A percentile compares a stretch with the other conserved stretches of the same genome.
Conservation (phyloP, 2,888 invertebrate species). For the Ctenicera cuprea region DNA sequence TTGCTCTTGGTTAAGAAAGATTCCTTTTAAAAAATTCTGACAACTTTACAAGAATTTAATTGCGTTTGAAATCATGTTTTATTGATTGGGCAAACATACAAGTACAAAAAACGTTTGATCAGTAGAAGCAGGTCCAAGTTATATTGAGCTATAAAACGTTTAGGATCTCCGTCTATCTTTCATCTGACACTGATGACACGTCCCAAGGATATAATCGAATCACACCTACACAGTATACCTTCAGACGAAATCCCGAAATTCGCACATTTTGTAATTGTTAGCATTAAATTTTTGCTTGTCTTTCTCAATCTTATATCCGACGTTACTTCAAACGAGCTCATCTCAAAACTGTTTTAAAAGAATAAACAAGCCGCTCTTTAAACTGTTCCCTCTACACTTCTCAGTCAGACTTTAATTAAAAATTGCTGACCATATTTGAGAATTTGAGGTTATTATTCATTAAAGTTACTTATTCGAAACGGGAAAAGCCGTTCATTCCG, state of each 20-base stretch:
- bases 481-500: neutral
- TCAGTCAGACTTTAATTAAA: constrained; percentile 20
- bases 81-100: neutral
- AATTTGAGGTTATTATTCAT: constrained; percentile 26
- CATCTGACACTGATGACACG: constrained; percentile 33
- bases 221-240: constrained; percentile 24
- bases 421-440: constrained; percentile 9
- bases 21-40: too few relatives aligned
- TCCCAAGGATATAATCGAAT: constrained; percentile 28
- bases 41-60: too few relatives aligned
- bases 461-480: neutral
- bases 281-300: constrained; percentile 16
- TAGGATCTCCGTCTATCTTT: constrained; percentile 28
- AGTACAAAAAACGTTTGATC: constrained; percentile 16
- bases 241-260: constrained; percentile 18
- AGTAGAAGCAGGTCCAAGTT: constrained; percentile 32
- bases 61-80: neutral
- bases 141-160: constrained; percentile 40
- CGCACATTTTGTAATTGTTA: constrained; percentile 16
- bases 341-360: neutral
- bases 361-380: neutral
- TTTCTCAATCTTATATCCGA: neutral
- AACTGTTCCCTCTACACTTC: constrained; percentile 5
- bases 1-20: too few relatives aligned
- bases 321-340: neutral